Percentiles rank a stretch among this genome's conserved stretches.
phyloP scores from a whole-genome alignment of 2,888 invertebrate species.

The Apamea monoglypha region DNA sequence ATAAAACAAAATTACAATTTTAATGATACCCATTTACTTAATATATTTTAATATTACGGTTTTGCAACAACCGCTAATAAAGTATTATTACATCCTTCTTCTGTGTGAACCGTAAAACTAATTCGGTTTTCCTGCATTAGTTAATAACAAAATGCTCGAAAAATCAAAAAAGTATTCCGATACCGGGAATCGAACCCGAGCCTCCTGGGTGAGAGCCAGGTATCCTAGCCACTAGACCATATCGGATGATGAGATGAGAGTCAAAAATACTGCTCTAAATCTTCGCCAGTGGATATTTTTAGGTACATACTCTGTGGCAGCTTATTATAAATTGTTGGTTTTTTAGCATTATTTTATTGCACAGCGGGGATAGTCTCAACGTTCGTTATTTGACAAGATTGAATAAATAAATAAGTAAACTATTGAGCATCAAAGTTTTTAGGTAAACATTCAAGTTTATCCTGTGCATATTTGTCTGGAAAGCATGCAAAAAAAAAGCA shows the following conservation, averaged over 20 bases:
- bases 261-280: constrained; percentile 27
- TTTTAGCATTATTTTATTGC: neutral
- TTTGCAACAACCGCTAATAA: constrained; percentile 24
- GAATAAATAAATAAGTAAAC: neutral
- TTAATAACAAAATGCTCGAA: neutral
- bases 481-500: constrained; percentile 17
- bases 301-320: neutral
- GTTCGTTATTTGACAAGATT: neutral
- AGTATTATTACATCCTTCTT: neutral
- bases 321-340: neutral
- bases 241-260: constrained; percentile 62
- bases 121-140: constrained; percentile 20
- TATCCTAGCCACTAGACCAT: constrained; percentile 93
- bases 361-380: neutral
- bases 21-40: constrained; percentile 19
- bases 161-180: constrained; percentile 69
- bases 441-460: neutral
- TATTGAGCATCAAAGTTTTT: neutral
- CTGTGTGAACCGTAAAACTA: neutral
- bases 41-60: constrained; percentile 17
- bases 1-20: constrained; percentile 19
- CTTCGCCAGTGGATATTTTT: neutral
- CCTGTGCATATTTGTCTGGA: neutral
- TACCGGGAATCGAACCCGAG: constrained; percentile 91
- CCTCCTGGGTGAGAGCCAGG: constrained; percentile 93